These are phyloP conservation scores for Acrocera orbiculus DNA, from an alignment of 2,888 invertebrate species.

Conservation along the genomic window DNA sequence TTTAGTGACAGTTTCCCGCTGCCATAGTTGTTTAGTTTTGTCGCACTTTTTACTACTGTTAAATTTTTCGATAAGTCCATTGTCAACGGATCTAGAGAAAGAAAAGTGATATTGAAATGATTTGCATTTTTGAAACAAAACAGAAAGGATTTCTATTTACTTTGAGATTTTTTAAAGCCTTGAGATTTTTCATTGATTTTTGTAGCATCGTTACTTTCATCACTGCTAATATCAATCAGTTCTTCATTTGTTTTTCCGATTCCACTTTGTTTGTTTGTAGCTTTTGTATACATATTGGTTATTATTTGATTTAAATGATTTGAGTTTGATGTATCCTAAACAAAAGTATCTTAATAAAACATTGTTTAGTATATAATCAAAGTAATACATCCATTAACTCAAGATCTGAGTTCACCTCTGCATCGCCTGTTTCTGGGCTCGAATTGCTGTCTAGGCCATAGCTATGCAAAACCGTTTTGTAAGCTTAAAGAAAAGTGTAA, in stretches of 20 bases:
- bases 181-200: background rate
- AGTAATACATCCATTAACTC: constrained; percentile 23
- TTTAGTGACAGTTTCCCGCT: too few species aligned
- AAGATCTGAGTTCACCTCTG: constrained; percentile 35
- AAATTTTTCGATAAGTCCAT: too few species aligned
- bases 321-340: constrained; percentile 14
- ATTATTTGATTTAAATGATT: constrained; percentile 26
- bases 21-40: too few species aligned
- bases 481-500: constrained; percentile 32
- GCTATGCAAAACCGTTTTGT: constrained; percentile 51
- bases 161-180: too few species aligned
- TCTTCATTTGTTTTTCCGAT: constrained; percentile 35
- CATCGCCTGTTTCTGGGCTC: constrained; percentile 41
- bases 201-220: constrained; percentile 34
- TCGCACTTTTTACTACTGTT: too few species aligned
- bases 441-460: constrained; percentile 44
- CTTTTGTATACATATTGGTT: constrained; percentile 36
- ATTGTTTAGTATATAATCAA: background rate
- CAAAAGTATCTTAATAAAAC: background rate
- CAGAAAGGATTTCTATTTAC: too few species aligned
- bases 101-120: too few species aligned
- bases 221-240: constrained; percentile 63
- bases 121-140: too few species aligned
- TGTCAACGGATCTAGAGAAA: too few species aligned
- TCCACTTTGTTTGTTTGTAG: constrained; percentile 4